Base-by-base conservation (phyloP, 2,888 invertebrate genomes). In the Adelognathus sp. region DNA sequence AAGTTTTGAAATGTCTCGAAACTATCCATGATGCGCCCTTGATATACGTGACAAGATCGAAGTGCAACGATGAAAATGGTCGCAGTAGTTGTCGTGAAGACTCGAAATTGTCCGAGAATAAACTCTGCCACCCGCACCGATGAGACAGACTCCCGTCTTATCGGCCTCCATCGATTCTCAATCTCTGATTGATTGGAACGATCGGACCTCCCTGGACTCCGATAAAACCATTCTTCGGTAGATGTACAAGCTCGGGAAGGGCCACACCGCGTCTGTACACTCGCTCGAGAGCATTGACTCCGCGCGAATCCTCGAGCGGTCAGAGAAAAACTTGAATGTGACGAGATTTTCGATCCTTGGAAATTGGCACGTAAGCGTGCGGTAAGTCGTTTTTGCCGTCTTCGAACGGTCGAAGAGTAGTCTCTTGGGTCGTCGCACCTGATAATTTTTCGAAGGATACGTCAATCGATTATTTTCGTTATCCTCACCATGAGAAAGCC, bases 321-420 rank as follows among this genome's bases (percentile, higher is more conserved):
- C 50, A 29, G 39, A 56, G 61, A 69, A 76, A 70, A 75, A 76
- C 50, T 75, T 36, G 75, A 54, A 24, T 60, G 60, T 16, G 54
- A 29, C 31, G 54, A 14, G 56, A 41, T 11, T 18, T n/a, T 31
- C 14, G 44, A 67, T 61, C 27, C 33, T n/a, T 69, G 75, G 46
- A 75, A 75, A 69, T 75, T 69, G 61, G 33, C 75, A 63, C 64
- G 54, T 66, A 58, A 50, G 41, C 39, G 58, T 70, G 41, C 44
- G 60, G 52, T 64, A 29, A 58, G 24, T 76, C n/a, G 46, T 70
- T 69, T 69, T 75, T 70, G 24, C 6, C 36, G 18, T 54, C 11
- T 41, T 44, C 41, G 33, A 63, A 24, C 54, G 44, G 31, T 52
- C 54, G 44, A 27, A 24, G 41, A 36, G 29, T 46, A 29, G 39